Conservation (phyloP, 30 jellyfish, hydroid and myxozoan genomes). For the Phacellophora camtschatica region DNA sequence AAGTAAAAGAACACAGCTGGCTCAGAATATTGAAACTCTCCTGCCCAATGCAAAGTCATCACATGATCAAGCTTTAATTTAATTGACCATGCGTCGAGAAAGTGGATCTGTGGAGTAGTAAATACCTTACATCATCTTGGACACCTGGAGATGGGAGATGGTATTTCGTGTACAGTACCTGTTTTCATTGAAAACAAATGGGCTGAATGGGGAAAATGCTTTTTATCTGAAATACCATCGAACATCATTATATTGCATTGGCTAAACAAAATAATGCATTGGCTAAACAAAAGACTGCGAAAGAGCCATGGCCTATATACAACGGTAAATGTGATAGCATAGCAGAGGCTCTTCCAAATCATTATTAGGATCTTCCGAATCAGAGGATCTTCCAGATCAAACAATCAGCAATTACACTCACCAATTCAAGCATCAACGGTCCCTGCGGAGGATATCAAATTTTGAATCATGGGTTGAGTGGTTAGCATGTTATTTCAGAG, state of each 20-base stretch:
- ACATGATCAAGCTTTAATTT: constrained; percentile 51
- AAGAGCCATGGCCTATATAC: too few species aligned
- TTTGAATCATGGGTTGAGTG: constrained; percentile 38
- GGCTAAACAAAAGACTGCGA: too few species aligned
- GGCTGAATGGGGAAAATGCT: constrained; percentile 37
- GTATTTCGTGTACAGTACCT: constrained; percentile 47
- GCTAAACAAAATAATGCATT: too few species aligned
- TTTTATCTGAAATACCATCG: constrained; percentile 36
- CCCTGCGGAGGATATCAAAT: too few species aligned
- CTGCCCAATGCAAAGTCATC: constrained; percentile 49
- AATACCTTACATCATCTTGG: constrained; percentile 37
- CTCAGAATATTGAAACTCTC: constrained; percentile 49
- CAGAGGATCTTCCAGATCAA: too few species aligned
- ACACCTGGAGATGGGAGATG: too few species aligned
- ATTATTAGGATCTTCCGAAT: too few species aligned
- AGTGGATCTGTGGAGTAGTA: constrained; percentile 66
- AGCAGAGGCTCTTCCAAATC: too few species aligned
- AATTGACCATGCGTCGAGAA: constrained; percentile 54
- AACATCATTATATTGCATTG: constrained; percentile 36
- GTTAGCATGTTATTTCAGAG: constrained; percentile 30
- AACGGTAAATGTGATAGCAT: too few species aligned
- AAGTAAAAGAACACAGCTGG: constrained; percentile 40
- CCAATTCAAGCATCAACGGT: too few species aligned
- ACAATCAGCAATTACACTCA: too few species aligned
- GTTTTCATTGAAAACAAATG: constrained; percentile 38